These are phyloP conservation scores for Camponotus pennsylvanicus DNA, from an alignment of 1,140 invertebrate species.

Conservation along the genomic window DNA sequence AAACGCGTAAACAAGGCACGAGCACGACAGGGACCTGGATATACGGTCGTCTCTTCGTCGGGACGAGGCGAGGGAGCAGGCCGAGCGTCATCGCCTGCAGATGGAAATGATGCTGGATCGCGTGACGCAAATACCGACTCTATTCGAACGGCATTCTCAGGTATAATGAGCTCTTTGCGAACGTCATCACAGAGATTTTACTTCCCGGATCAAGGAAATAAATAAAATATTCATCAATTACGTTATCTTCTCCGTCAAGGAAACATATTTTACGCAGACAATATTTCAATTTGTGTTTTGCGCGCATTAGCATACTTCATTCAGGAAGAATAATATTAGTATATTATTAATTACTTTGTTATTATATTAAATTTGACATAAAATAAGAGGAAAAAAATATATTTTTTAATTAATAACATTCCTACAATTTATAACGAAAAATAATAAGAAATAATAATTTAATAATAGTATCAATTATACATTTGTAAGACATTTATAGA, in stretches of 20 bases:
- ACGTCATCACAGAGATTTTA: background rate
- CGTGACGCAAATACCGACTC: constrained; percentile 89
- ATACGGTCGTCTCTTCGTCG: constrained; percentile 88
- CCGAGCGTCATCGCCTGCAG: constrained; percentile 89
- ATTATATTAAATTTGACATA: background rate
- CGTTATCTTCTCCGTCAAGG: background rate
- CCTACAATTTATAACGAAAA: no score
- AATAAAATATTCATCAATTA: background rate
- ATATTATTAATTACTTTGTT: background rate
- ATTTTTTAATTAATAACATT: no score
- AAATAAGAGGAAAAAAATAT: background rate
- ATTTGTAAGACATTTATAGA: no score
- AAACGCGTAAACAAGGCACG: constrained; percentile 85
- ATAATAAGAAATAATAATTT: no score
- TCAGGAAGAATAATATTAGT: background rate
- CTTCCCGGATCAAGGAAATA: background rate
- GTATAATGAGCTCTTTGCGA: constrained; percentile 77
- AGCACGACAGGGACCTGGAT: constrained; percentile 88
- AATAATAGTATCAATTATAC: no score
- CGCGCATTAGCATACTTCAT: background rate
- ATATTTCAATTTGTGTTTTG: background rate
- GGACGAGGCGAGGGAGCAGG: constrained; percentile 89
- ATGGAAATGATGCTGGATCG: constrained; percentile 91
- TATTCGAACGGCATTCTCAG: constrained; percentile 91
- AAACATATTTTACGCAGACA: background rate